Base-by-base conservation (phyloP, 2,888 invertebrate genomes). In the Caenorhabditis sp. region DNA sequence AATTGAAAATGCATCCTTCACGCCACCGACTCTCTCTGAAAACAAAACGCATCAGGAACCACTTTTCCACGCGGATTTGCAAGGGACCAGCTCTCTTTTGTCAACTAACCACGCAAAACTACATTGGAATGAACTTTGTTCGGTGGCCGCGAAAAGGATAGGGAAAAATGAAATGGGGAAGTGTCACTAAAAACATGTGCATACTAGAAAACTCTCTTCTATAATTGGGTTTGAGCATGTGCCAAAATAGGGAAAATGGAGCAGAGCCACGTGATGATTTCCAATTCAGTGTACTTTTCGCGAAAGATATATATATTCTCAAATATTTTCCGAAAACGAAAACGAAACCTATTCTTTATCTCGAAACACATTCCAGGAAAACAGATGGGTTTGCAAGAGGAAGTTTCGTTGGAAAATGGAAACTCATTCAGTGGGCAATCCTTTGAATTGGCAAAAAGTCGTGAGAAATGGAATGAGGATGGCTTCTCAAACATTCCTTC, bases 381-480 rank as follows among this genome's bases (percentile, higher is more conserved):
- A 68, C 58, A 27, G 43, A 68, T 68, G 68, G 26, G 58, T 68
- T 58, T 32, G 22, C 17, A 35, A 30, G 22, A 46, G 26, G 26
- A 53, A 41, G 27, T 2, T 15, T 6, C 7, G 37, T 3, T 13
- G 26, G 32, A 45, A 37, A 35, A 52, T 46, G 41, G 48, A 58
- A 58, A 68, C 52, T 68, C 68, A 68, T 68, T 68, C 59, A 39
- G 52, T 15, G 50, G 39, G 17, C 58, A 70, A 70, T 70, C 59
- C 53, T 59, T 70, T 59, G 59, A 70, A 68, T 66, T 24, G 56
- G 56, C 68, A 70, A 68, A 68, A 70, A 59, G 59, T 70, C 70
- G 70, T 70, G 70, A 70, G 70, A 70, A 70, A 52, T 61, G 30
- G 66, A 13, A 32, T 7, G 39, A 37, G 22, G 46, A 46, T 45